Base-by-base conservation (phyloP, 2,113 vertebrate genomes). In the Hucho hucho region DNA sequence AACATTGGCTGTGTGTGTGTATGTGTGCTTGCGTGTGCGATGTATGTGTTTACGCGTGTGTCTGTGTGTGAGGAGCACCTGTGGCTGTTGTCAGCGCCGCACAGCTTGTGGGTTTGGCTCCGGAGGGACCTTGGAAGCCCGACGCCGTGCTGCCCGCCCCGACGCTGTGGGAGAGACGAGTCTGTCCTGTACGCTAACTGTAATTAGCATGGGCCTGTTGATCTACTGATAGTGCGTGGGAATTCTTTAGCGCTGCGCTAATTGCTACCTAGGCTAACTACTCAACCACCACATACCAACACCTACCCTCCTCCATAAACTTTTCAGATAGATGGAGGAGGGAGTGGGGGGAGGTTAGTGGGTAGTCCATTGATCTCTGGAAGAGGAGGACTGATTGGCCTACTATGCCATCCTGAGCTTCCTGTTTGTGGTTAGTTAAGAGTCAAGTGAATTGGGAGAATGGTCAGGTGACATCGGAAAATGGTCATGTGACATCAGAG, bases 121-220 rank as follows among this genome's bases (percentile, higher is more conserved):
- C 83, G 65, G 81, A 87, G 88, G 89, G 90, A 90, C 89, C 87
- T 12, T 43, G 37, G 37, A 9, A 43, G 9, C 9, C 2, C 37
- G 74, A 79, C 84, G 84, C 87, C 3, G 47, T 53, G 47, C 47
- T 14, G 14, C 47, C 47, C 14, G 14, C 47, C 14, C 16, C 14
- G 16, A 4, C 49, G 14, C 16, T 84, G 84, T 82, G 87, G 89
- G 37, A 12, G 86, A 89, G 86, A 88, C 78, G 84, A 91, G 87
- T 90, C 89, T 83, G 87, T 92, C 88, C 91, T 91, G 90, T 53
- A 53, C 49, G 49, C 91, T 89, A 90, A 84, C 89, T 80, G 82
- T 92, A 93, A 93, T 93, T 93, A 93, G 92, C 92, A 84, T 83
- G 73, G 88, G 91, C 89, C 91, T 91, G 91, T 93, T 93, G 92